A percentile compares a stretch with the other conserved stretches of the same genome.
phyloP scores from a whole-genome alignment of 2,888 invertebrate genomes.

The Chirona hameri region DNA sequence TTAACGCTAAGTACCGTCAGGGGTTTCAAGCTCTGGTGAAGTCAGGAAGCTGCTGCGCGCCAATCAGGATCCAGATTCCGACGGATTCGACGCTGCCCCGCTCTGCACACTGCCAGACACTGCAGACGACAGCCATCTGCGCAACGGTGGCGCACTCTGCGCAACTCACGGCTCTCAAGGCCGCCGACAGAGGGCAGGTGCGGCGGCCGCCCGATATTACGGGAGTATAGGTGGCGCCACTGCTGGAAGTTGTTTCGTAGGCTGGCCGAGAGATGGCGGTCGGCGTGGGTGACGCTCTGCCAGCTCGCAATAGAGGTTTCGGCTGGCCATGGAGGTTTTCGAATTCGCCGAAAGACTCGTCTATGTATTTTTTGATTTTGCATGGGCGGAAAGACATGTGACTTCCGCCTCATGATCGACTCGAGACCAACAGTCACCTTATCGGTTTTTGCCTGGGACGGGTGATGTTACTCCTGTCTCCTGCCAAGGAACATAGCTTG shows the following conservation, averaged over 20 bases:
- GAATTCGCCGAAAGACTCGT: not conserved
- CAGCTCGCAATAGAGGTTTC: not conserved
- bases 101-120: not conserved
- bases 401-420: not conserved
- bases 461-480: no score
- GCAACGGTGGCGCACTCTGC: not conserved
- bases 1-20: constrained; percentile 86
- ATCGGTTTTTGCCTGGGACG: no score
- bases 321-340: not conserved
- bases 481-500: no score
- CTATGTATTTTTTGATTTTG: not conserved
- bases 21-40: constrained; percentile 85
- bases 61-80: not conserved
- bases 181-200: not conserved
- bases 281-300: not conserved
- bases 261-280: not conserved
- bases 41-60: constrained; percentile 71
- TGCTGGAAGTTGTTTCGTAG: no score
- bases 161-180: not conserved
- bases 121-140: not conserved
- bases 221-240: not conserved
- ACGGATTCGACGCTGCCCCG: not conserved
- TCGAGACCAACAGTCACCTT: no score
- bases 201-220: not conserved
- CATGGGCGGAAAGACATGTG: not conserved